Evolutionary conservation across 2,888 invertebrate species (phyloP).

Genomic region (Ormyrus labotus): DNA sequence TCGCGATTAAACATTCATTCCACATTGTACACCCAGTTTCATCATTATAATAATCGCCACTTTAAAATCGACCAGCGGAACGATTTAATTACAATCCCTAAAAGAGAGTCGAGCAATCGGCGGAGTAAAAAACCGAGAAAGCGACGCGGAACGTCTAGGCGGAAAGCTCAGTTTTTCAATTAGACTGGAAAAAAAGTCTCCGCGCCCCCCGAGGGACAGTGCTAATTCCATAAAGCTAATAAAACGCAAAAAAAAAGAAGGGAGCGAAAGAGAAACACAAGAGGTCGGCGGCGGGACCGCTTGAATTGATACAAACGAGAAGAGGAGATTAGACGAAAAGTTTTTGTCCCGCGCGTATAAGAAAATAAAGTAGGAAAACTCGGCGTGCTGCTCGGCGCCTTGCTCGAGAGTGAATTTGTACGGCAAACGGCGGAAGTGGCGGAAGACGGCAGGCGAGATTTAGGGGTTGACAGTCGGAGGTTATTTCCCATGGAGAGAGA

Average conservation of each 20-base stretch:
- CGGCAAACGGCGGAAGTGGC: conserved; percentile 41
- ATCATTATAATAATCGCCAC: no score
- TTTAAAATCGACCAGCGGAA: no score
- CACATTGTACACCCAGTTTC: no score
- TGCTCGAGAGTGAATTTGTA: conserved; percentile 44
- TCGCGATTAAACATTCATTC: no score
- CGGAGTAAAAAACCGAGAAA: no score
- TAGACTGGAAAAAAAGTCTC: neutral
- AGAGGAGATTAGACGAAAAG: conserved; percentile 46
- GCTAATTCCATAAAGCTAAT: conserved; percentile 26
- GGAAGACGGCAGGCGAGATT: conserved; percentile 57
- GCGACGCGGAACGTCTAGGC: no score
- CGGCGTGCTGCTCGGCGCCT: neutral
- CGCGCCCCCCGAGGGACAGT: neutral
- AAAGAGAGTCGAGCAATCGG: neutral
- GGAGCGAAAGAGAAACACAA: neutral
- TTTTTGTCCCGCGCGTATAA: conserved; percentile 42
- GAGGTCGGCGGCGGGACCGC: neutral
- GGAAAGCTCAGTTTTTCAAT: no score
- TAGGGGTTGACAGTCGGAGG: conserved; percentile 58
- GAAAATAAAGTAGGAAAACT: conserved; percentile 40
- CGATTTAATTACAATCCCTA: neutral
- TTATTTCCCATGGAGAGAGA: conserved; percentile 52
- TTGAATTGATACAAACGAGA: conserved; percentile 51
- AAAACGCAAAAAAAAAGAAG: neutral